Percentiles rank a stretch among this genome's conserved stretches.
Evolutionary conservation across 2,113 vertebrate species (phyloP).

Genomic region (Illadopsis cleaveri): DNA sequence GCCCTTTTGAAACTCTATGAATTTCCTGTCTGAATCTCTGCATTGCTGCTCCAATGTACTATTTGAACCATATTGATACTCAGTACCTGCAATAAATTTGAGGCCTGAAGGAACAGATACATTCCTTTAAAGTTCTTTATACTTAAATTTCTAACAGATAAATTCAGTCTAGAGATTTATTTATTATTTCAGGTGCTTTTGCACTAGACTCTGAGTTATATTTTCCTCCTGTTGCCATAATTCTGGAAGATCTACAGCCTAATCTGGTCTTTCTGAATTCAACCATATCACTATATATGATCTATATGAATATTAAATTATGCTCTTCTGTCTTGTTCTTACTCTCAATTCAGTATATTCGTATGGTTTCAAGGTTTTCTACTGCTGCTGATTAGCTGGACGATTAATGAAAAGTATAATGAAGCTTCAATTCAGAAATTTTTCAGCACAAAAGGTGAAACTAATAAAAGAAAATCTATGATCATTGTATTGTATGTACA

Average conservation of each 20-base stretch:
- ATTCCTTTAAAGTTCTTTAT: not conserved
- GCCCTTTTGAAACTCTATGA: fast-evolving
- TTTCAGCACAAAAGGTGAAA: not conserved
- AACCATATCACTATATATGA: not conserved
- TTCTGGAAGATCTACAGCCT: not conserved
- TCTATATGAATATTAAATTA: not conserved
- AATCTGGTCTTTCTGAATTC: not conserved
- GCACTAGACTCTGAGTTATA: not conserved
- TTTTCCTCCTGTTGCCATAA: not conserved
- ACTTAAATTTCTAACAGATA: not conserved
- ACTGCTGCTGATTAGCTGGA: not conserved
- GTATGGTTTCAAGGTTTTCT: not conserved
- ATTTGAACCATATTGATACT: not conserved
- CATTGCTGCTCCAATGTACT: not conserved
- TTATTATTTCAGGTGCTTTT: not conserved
- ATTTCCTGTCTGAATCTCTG: not conserved
- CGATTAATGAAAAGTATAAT: not conserved
- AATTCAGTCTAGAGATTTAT: not conserved
- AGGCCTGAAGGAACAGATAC: not conserved
- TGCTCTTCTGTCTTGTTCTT: not conserved
- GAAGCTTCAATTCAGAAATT: not conserved
- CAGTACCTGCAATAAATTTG: not conserved
- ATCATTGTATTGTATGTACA: fast-evolving
- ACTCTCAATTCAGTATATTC: not conserved
- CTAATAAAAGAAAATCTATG: not conserved